Percentiles rank a stretch among this genome's conserved stretches.
These are phyloP conservation scores for human DNA, from an alignment of 2,113 vertebrate species.

Conservation along the genomic window DNA sequence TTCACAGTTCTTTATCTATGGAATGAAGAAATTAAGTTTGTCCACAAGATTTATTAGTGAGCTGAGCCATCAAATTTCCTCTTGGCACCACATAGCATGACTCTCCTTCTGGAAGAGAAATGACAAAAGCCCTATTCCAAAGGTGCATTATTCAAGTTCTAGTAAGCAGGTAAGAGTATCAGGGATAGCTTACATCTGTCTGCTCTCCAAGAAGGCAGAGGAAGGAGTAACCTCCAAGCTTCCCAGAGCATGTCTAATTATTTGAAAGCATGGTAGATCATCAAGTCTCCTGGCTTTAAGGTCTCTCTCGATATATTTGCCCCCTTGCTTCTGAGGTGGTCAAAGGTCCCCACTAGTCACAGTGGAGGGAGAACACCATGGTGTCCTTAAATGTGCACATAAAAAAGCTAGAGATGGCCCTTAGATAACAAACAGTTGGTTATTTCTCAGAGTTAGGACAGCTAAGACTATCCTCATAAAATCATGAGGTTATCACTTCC, in stretches of 20 bases:
- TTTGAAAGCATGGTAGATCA: slow-evolving; percentile 15
- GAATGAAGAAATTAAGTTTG: slow-evolving; percentile 28
- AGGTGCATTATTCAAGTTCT: background rate
- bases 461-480: background rate
- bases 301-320: background rate
- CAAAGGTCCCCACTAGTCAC: slow-evolving; percentile 27
- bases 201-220: slow-evolving; percentile 15
- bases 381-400: slow-evolving; percentile 16
- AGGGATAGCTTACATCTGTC: background rate
- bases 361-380: background rate
- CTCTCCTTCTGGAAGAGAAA: slow-evolving; percentile 46
- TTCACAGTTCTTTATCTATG: background rate
- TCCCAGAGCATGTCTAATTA: background rate
- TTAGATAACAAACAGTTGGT: slow-evolving; percentile 22
- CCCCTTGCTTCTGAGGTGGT: background rate
- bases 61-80: slow-evolving; percentile 1
- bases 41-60: background rate
- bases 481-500: slow-evolving; percentile 1
- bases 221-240: slow-evolving; percentile 9
- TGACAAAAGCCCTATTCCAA: slow-evolving; percentile 38
- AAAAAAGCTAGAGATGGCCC: slow-evolving; percentile 6
- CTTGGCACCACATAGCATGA: background rate
- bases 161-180: background rate
- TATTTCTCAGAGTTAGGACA: slow-evolving; percentile 9
- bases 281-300: background rate